A percentile compares a stretch with the other conserved stretches of the same genome.
These are phyloP conservation scores for Stichopus horrens DNA, from an alignment of 53 echinoderm and acorn worm species.

Conservation along the genomic window DNA sequence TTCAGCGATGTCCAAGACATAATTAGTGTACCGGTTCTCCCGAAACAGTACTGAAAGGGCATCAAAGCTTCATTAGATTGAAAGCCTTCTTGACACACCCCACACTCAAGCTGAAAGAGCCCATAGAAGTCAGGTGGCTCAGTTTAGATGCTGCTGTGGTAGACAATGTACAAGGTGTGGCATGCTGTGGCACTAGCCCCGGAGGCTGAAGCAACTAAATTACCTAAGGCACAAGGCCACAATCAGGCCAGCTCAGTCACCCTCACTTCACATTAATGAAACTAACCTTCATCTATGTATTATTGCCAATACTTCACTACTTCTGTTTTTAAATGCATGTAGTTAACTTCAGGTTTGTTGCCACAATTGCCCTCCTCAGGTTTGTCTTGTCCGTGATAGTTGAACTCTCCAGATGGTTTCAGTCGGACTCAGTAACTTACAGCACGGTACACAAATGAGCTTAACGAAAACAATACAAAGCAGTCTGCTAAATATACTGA, in stretches of 20 bases:
- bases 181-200: background rate
- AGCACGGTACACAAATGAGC: background rate
- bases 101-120: slow-evolving; percentile 9
- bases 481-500: too few relatives aligned
- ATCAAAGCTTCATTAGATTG: background rate
- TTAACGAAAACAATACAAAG: background rate
- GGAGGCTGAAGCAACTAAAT: background rate
- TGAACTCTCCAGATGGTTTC: background rate
- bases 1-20: slow-evolving; percentile 23
- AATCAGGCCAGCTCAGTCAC: too few relatives aligned
- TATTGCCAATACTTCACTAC: too few relatives aligned
- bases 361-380: background rate
- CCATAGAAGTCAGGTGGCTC: slow-evolving; percentile 22
- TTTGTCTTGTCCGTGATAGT: background rate
- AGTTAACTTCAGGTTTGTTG: background rate
- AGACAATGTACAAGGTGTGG: slow-evolving; percentile 13
- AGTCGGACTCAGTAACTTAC: background rate
- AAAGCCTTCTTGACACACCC: slow-evolving; percentile 25
- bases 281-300: too few relatives aligned
- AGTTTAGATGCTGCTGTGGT: slow-evolving; percentile 24
- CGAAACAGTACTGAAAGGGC: slow-evolving; percentile 14
- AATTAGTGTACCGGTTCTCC: slow-evolving; percentile 10
- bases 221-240: background rate
- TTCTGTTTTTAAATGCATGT: background rate
- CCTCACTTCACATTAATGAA: too few relatives aligned